Percentiles rank a stretch among this genome's conserved stretches.
Evolutionary conservation across 2,113 vertebrate genomes (phyloP).

Genomic region (Lophius piscatorius): DNA sequence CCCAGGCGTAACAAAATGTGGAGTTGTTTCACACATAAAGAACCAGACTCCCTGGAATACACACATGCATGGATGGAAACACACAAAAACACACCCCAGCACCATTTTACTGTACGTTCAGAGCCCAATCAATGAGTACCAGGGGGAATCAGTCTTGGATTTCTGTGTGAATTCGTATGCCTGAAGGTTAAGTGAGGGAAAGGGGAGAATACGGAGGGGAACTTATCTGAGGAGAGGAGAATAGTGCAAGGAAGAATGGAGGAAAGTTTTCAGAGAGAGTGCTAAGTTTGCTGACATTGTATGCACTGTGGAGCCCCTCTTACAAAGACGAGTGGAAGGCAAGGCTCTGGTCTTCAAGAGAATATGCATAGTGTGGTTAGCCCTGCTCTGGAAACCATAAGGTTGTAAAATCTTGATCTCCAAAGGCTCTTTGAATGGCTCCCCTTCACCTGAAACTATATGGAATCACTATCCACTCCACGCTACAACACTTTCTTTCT

Average conservation of each 20-base stretch:
- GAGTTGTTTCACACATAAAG: constrained; percentile 58
- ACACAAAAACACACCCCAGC: constrained; percentile 38
- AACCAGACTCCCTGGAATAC: constrained; percentile 34
- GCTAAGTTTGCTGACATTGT: constrained; percentile 54
- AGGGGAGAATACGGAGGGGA: constrained; percentile 32
- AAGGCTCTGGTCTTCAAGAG: constrained; percentile 66
- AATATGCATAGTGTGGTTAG: constrained; percentile 71
- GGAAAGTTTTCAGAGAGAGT: constrained; percentile 44
- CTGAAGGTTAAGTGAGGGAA: constrained; percentile 71
- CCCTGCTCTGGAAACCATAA: constrained; percentile 64
- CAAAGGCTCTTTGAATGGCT: constrained; percentile 64
- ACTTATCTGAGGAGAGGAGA: constrained; percentile 43
- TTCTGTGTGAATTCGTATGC: constrained; percentile 67
- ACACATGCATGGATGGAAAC: constrained; percentile 18
- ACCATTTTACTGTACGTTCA: constrained; percentile 52
- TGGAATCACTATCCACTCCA: constrained; percentile 60
- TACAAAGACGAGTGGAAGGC: constrained; percentile 41
- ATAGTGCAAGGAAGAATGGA: constrained; percentile 31
- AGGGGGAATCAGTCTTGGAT: constrained; percentile 56
- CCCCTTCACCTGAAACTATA: constrained; percentile 70
- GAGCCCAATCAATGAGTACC: constrained; percentile 69
- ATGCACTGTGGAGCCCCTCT: constrained; percentile 50
- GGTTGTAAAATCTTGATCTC: constrained; percentile 73
- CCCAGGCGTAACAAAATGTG: constrained; percentile 58
- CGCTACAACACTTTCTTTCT: constrained; percentile 36